Conservation (phyloP, 2,888 invertebrate genomes). For the Leucophora obtusa region DNA sequence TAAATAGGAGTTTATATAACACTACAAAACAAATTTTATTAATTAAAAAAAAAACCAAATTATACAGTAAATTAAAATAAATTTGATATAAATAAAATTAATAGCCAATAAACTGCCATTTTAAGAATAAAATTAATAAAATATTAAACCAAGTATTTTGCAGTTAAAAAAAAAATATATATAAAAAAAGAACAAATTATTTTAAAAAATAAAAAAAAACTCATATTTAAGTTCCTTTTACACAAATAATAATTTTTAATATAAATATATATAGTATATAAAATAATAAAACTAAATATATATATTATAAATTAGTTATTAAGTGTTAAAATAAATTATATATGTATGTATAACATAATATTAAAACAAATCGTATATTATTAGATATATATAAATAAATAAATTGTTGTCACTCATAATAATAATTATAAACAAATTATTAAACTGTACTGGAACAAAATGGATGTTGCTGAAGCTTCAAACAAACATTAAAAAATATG, state of each 20-base stretch:
- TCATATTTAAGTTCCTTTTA: constrained; percentile 64
- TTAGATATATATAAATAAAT: constrained; percentile 15
- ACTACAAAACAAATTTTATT: constrained; percentile 51
- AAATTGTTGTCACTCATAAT: constrained; percentile 55
- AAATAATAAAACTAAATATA: constrained; percentile 33
- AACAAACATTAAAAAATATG: constrained; percentile 36
- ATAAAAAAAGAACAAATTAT: constrained; percentile 28
- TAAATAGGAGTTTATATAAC: constrained; percentile 37
- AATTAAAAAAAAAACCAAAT: constrained; percentile 39
- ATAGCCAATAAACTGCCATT: constrained; percentile 66
- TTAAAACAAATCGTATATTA: constrained; percentile 13
- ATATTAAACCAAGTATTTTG: constrained; percentile 49
- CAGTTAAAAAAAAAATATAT: constrained; percentile 38
- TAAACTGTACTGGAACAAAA: constrained; percentile 60
- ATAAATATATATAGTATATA: constrained; percentile 36
- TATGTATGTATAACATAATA: constrained; percentile 24
- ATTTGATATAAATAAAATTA: constrained; percentile 26
- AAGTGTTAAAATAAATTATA: constrained; percentile 47
- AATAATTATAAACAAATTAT: constrained; percentile 44
- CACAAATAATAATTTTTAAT: constrained; percentile 51
- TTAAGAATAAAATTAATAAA: constrained; percentile 55
- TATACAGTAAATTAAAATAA: constrained; percentile 39
- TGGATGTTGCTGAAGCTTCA: constrained; percentile 64
- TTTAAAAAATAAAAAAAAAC: constrained; percentile 55
- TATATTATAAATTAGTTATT: constrained; percentile 31